Evolutionary conservation across 1,140 invertebrate genomes (phyloP).

Genomic region (Armadillidium nasatum): DNA sequence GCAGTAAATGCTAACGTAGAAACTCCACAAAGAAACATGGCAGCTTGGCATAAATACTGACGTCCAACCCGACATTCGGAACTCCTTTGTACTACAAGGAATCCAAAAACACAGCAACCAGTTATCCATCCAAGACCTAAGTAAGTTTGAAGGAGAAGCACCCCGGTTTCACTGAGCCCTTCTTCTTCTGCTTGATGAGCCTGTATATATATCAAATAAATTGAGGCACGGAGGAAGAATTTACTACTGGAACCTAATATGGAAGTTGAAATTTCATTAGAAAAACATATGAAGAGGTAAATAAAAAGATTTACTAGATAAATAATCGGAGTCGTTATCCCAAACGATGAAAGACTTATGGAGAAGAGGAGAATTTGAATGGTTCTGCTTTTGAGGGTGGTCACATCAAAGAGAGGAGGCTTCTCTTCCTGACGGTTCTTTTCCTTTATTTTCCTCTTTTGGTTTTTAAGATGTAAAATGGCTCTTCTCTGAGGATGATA

Average conservation of each 20-base stretch:
- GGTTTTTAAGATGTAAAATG: constrained; percentile 84
- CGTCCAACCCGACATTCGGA: constrained; percentile 77
- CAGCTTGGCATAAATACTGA: constrained; percentile 74
- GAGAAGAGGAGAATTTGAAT: constrained; percentile 76
- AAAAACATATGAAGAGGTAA: no score
- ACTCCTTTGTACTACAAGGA: constrained; percentile 73
- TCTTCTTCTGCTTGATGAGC: constrained; percentile 62
- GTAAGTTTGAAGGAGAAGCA: constrained; percentile 67
- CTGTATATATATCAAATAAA: constrained; percentile 46
- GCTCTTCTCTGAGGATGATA: constrained; percentile 84
- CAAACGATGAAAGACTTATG: constrained; percentile 69
- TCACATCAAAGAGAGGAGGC: constrained; percentile 79
- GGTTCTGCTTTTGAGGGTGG: constrained; percentile 73
- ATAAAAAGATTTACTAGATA: constrained; percentile 60
- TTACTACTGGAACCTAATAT: no score
- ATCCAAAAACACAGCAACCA: constrained; percentile 73
- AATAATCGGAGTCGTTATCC: constrained; percentile 81
- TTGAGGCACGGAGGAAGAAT: constrained; percentile 1
- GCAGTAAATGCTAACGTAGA: constrained; percentile 76
- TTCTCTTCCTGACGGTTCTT: constrained; percentile 60
- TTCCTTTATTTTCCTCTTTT: constrained; percentile 65
- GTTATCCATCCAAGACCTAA: constrained; percentile 75
- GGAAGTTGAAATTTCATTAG: no score
- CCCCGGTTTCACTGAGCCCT: constrained; percentile 63
- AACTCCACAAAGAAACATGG: constrained; percentile 70